Conservation (phyloP, 2,113 vertebrate species). For the Miniopterus natalensis region DNA sequence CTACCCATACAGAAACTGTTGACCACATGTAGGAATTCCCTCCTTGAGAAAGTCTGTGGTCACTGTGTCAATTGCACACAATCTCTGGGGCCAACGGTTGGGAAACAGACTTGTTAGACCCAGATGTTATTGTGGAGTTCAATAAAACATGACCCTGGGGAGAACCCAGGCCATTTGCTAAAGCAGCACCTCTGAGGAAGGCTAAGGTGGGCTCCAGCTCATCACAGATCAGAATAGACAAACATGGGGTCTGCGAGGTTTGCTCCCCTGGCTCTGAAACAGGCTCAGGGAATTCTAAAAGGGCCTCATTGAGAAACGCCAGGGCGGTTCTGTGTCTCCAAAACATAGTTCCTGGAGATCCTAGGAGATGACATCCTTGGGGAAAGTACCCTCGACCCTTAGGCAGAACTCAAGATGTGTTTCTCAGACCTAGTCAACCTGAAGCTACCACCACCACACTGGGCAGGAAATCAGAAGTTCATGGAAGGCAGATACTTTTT, state of each 20-base stretch:
- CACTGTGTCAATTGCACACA: not conserved
- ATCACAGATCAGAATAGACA: not conserved
- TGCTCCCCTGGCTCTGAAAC: not conserved
- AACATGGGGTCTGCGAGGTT: not conserved
- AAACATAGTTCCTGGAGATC: not conserved
- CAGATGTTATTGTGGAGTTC: not conserved
- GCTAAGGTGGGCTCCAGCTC: not conserved
- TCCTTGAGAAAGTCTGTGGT: not conserved
- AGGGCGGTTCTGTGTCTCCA: not conserved
- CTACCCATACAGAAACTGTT: not conserved
- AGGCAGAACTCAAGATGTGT: not conserved
- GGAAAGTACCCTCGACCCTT: not conserved
- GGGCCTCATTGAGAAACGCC: not conserved
- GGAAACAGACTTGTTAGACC: not conserved
- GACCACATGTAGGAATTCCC: fast-evolving
- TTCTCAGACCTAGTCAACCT: not conserved
- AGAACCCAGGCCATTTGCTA: not conserved
- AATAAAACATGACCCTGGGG: not conserved
- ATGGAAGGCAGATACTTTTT: not conserved
- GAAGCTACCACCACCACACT: not conserved
- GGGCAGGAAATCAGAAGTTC: not conserved
- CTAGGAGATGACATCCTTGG: not conserved
- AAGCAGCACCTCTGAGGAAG: not conserved
- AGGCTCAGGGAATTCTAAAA: not conserved
- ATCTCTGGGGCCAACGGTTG: not conserved